Evolutionary conservation across 2,797 vertebrate genomes (phyloP).

Genomic region (Poeciliopsis infans): DNA sequence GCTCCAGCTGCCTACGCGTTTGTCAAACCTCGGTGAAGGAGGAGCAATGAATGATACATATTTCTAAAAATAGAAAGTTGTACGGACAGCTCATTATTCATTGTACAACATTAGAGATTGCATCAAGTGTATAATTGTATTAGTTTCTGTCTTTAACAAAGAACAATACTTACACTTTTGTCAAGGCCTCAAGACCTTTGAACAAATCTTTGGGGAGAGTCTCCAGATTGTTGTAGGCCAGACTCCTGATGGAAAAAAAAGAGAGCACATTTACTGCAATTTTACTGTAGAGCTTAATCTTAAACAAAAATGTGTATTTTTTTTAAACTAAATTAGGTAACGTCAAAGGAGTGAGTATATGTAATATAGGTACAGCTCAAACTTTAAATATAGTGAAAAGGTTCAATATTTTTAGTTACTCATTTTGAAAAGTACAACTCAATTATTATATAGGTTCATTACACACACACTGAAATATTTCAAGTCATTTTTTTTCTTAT

Average conservation of each 20-base stretch:
- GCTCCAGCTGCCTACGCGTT: conserved; percentile 67
- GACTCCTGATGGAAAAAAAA: conserved; percentile 83
- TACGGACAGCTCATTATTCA: conserved; percentile 36
- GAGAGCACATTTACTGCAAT: neutral
- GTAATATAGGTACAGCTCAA: neutral
- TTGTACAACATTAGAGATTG: conserved; percentile 3
- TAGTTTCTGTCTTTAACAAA: conserved; percentile 14
- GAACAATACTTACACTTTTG: conserved; percentile 91
- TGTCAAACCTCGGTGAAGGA: conserved; percentile 51
- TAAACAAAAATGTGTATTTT: neutral
- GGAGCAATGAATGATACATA: conserved; percentile 60
- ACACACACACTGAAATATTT: neutral
- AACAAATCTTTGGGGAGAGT: conserved; percentile 96
- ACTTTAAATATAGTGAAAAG: neutral
- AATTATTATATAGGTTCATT: neutral
- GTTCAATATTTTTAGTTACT: neutral
- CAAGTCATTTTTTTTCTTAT: neutral
- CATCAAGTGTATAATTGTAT: conserved; percentile 1
- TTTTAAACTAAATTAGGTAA: neutral
- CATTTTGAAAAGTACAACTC: neutral
- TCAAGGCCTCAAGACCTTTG: conserved; percentile 94
- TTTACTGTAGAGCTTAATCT: neutral
- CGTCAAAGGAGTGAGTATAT: neutral
- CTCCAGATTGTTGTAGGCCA: conserved; percentile 96
- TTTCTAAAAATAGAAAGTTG: conserved; percentile 60